Evolutionary conservation across 2,797 vertebrate species (phyloP).

Genomic region (Rhinoraja longicauda): DNA sequence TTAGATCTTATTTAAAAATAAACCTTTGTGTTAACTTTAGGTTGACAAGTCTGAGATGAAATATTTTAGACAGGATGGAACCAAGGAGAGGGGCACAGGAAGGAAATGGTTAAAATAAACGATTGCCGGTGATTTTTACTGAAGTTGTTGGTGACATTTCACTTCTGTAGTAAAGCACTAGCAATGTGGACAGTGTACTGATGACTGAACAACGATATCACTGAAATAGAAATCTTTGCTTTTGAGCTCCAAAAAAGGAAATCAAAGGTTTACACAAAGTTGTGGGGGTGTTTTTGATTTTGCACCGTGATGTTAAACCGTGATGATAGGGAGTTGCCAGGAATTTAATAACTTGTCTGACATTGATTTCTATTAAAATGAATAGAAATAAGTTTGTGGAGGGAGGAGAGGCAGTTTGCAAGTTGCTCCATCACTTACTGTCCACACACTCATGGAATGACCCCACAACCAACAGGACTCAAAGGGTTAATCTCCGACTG

Average conservation of each 20-base stretch:
- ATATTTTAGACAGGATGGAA: not conserved
- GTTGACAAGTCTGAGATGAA: not conserved
- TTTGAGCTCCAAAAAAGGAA: not conserved
- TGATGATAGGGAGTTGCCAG: not conserved
- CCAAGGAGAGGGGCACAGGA: not conserved
- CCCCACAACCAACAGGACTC: not conserved
- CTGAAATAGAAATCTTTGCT: not conserved
- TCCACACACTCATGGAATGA: no score
- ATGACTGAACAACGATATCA: not conserved
- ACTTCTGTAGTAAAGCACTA: not conserved
- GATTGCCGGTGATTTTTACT: not conserved
- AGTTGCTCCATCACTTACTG: not conserved
- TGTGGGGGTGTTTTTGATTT: not conserved
- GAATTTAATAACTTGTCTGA: no score
- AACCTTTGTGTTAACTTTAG: not conserved
- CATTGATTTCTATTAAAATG: not conserved
- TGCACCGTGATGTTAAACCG: not conserved
- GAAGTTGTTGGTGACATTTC: not conserved
- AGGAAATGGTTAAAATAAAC: no score
- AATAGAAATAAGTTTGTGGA: not conserved
- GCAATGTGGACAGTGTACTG: not conserved
- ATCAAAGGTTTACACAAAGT: not conserved
- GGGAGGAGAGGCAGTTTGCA: not conserved
- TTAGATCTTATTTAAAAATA: no score
- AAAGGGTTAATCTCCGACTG: not conserved